phyloP scores from a whole-genome alignment of 1,140 invertebrate genomes.

The Brachystomella parvula region DNA sequence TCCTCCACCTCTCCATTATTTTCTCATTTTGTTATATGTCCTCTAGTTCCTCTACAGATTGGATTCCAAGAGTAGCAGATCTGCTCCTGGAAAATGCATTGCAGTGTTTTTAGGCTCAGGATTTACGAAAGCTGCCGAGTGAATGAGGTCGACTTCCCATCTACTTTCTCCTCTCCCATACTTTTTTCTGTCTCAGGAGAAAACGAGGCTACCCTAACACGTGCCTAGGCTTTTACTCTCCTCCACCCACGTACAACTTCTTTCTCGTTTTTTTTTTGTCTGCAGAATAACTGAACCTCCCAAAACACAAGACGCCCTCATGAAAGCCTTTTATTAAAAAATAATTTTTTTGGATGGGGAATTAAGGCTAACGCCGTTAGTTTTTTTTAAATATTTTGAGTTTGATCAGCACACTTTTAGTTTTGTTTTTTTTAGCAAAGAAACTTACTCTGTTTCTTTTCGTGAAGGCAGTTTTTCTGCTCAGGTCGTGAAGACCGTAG shows the following conservation, averaged over 20 bases:
- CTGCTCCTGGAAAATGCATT: too few relatives aligned
- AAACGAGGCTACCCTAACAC: background rate
- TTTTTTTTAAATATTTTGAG: too few relatives aligned
- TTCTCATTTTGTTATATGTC: background rate
- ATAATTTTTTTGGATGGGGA: too few relatives aligned
- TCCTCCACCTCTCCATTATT: background rate
- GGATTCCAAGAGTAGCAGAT: too few relatives aligned
- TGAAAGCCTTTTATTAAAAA: background rate
- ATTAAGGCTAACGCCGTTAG: too few relatives aligned
- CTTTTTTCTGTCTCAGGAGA: slow-evolving; percentile 1
- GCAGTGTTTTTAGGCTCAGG: background rate
- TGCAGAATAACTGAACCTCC: background rate
- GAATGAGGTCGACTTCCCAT: slow-evolving; percentile 1
- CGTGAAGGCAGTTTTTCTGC: too few relatives aligned
- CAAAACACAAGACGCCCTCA: background rate
- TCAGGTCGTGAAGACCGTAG: too few relatives aligned
- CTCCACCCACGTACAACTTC: slow-evolving; percentile 4
- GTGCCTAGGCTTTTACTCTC: background rate
- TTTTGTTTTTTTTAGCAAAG: too few relatives aligned
- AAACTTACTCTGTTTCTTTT: too few relatives aligned
- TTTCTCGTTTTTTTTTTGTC: too few relatives aligned
- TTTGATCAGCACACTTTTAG: too few relatives aligned
- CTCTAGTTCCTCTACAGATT: background rate
- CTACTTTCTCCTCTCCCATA: background rate
- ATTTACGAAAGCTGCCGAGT: background rate